Evolutionary conservation across 2,113 vertebrate genomes (phyloP).

Genomic region (Bucco capensis): DNA sequence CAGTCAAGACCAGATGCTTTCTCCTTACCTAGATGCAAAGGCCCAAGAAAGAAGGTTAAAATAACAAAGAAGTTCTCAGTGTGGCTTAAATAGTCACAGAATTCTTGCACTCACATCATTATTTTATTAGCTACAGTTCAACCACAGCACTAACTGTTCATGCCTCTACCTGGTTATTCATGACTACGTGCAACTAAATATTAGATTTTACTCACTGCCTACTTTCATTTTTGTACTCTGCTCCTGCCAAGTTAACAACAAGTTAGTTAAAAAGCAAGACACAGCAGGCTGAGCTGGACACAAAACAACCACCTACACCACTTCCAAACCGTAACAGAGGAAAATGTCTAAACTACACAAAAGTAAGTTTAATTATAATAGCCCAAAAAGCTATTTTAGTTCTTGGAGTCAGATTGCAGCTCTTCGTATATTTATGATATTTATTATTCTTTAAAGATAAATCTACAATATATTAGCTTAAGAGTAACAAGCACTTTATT

Average conservation of each 20-base stretch:
- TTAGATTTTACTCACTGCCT: not conserved
- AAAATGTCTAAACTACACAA: not conserved
- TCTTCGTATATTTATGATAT: not conserved
- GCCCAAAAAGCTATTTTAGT: not conserved
- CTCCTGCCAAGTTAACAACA: not conserved
- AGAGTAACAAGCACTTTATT: not conserved
- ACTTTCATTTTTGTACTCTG: not conserved
- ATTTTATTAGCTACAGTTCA: not conserved
- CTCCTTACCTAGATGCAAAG: not conserved
- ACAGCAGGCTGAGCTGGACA: not conserved
- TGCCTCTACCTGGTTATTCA: not conserved
- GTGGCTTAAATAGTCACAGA: not conserved
- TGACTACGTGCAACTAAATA: not conserved
- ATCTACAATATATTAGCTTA: not conserved
- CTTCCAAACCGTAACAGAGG: not conserved
- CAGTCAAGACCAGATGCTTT: not conserved
- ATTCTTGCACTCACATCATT: not conserved
- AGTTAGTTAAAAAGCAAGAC: not conserved
- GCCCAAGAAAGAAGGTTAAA: not conserved
- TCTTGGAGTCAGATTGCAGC: not conserved
- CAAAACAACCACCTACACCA: not conserved
- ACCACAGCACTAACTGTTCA: not conserved
- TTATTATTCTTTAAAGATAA: not conserved
- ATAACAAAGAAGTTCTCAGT: not conserved
- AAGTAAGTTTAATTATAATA: not conserved